Percentiles rank a stretch among this genome's conserved stretches.
These are phyloP conservation scores for Tetraneura akinire DNA, from an alignment of 1,140 invertebrate genomes.

Conservation along the genomic window DNA sequence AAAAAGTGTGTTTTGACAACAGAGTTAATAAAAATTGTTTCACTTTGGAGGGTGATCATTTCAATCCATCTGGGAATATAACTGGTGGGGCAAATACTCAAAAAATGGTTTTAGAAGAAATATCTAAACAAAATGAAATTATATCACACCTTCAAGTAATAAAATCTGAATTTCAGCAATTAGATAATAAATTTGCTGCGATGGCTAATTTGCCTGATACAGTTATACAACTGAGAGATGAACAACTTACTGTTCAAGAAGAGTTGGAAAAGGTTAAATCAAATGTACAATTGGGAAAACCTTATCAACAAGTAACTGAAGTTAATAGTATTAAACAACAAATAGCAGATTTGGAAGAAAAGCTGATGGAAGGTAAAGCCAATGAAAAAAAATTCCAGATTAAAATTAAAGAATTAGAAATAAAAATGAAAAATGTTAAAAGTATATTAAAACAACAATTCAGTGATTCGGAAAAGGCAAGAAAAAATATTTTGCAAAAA, in stretches of 20 bases:
- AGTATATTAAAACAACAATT: conserved; percentile 43
- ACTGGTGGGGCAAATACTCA: conserved; percentile 65
- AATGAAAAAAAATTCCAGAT: conserved; percentile 34
- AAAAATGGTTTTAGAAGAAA: conserved; percentile 29
- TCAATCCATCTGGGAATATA: conserved; percentile 85
- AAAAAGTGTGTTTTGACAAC: conserved; percentile 76
- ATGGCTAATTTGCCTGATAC: conserved; percentile 21
- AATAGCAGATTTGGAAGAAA: conserved; percentile 5
- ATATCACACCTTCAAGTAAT: conserved; percentile 7
- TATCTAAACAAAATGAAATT: conserved; percentile 41
- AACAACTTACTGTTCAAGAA: conserved; percentile 8
- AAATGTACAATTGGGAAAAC: conserved; percentile 45
- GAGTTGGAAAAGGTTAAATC: conserved; percentile 29
- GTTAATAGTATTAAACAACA: conserved; percentile 41
- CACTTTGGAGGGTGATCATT: conserved; percentile 89
- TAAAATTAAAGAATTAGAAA: conserved; percentile 43
- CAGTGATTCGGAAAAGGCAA: conserved; percentile 35
- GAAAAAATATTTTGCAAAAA: conserved; percentile 38
- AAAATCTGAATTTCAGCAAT: background rate
- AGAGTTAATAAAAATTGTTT: conserved; percentile 77
- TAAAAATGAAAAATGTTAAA: conserved; percentile 42
- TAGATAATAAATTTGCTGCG: conserved; percentile 22
- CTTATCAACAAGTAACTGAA: conserved; percentile 49
- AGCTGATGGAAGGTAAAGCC: conserved; percentile 10
- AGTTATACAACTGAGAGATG: background rate